Percentiles rank a stretch among this genome's conserved stretches.
Evolutionary conservation across 2,797 vertebrate genomes (phyloP).

Genomic region (Arrhamphus sclerolepis): DNA sequence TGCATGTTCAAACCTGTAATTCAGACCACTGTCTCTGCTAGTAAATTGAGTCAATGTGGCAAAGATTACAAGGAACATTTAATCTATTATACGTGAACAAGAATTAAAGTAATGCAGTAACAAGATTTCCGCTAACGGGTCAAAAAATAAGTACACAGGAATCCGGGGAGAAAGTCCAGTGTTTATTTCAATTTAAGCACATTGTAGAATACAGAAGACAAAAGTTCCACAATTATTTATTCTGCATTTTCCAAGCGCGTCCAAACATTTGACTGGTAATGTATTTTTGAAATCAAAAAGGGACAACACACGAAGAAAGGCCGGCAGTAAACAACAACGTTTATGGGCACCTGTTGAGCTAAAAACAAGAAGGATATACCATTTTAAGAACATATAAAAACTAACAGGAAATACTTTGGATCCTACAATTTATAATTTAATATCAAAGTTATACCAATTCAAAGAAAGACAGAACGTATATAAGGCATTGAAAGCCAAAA

Average conservation of each 20-base stretch:
- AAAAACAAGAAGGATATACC: neutral
- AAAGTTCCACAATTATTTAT: constrained; percentile 16
- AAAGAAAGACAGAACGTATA: constrained; percentile 3
- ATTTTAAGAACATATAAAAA: constrained; percentile 11
- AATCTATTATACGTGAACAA: constrained; percentile 11
- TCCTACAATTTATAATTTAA: neutral
- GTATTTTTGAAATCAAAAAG: neutral
- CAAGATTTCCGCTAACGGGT: constrained; percentile 1
- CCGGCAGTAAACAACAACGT: constrained; percentile 24
- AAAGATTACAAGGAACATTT: neutral
- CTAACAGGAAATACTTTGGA: constrained; percentile 2
- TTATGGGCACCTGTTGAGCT: constrained; percentile 23
- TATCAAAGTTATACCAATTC: neutral
- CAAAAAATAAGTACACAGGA: constrained; percentile 15
- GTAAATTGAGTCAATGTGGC: constrained; percentile 16
- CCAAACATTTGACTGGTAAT: neutral
- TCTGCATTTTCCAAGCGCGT: constrained; percentile 8
- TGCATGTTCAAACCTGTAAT: constrained; percentile 14
- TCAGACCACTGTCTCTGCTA: constrained; percentile 2
- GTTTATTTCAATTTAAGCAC: constrained; percentile 68
- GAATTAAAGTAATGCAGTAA: constrained; percentile 8
- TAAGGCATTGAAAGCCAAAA: constrained; percentile 28
- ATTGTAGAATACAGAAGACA: constrained; percentile 34
- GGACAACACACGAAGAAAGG: constrained; percentile 11
- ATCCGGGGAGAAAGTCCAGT: constrained; percentile 66